A percentile compares a stretch with the other conserved stretches of the same genome.
These are phyloP conservation scores for Sibirionetta formosa DNA, from an alignment of 2,797 vertebrate genomes.

Conservation along the genomic window DNA sequence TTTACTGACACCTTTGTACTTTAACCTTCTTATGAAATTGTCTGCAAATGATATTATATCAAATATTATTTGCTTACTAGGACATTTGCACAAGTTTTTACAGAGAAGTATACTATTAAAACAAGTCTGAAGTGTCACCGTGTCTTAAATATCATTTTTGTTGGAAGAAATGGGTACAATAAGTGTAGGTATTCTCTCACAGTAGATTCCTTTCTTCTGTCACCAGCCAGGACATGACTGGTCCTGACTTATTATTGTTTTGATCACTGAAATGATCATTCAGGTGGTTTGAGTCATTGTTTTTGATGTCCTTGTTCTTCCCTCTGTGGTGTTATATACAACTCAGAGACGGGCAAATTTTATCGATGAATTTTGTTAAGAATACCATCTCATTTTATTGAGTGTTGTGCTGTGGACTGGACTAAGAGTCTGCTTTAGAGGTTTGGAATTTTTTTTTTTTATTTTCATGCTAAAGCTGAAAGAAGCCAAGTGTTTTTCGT, in stretches of 20 bases:
- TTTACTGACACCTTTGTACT: neutral
- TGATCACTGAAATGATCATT: neutral
- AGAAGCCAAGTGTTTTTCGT: neutral
- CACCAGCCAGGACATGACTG: neutral
- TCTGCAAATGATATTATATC: neutral
- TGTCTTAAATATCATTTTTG: neutral
- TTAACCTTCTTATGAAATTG: neutral
- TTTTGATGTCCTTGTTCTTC: neutral
- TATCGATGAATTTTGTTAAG: neutral
- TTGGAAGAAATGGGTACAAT: neutral
- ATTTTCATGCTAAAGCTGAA: neutral
- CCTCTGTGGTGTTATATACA: neutral
- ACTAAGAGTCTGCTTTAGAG: neutral
- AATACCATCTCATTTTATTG: neutral
- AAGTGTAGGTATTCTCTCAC: accelerated
- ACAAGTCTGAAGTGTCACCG: neutral
- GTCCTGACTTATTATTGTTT: neutral
- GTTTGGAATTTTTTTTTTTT: neutral
- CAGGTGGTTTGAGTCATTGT: neutral
- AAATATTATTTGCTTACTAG: neutral
- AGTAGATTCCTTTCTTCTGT: neutral
- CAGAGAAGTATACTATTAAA: neutral
- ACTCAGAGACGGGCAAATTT: neutral
- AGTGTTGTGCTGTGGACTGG: neutral
- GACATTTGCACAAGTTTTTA: neutral